Conservation (phyloP, 2,888 invertebrate species). For the Limnephilus rhombicus region DNA sequence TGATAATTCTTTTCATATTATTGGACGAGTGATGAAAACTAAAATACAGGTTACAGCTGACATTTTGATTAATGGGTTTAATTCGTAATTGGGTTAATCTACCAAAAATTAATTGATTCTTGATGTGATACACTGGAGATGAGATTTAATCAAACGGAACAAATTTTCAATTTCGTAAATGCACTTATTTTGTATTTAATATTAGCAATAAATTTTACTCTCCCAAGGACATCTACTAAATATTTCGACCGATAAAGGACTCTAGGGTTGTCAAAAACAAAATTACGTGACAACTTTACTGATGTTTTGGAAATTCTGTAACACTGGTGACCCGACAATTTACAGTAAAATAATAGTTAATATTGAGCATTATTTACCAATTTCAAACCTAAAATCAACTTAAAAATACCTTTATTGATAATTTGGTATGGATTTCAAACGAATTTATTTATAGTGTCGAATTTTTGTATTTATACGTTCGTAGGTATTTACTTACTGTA, state of each 20-base stretch:
- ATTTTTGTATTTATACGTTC: no score
- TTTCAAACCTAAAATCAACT: no score
- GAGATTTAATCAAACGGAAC: background rate
- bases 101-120: background rate
- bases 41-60: background rate
- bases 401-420: no score
- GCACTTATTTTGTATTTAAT: background rate
- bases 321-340: no score
- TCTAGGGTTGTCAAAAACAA: background rate
- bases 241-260: background rate
- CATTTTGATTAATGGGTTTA: background rate
- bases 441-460: no score
- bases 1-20: background rate
- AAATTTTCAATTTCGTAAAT: no score
- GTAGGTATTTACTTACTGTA: no score
- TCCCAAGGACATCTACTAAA: background rate
- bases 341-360: no score
- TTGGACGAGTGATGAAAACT: background rate
- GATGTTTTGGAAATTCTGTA: no score
- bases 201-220: background rate
- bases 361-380: no score
- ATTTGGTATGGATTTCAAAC: no score
- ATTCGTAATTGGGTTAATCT: background rate
- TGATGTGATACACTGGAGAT: background rate
- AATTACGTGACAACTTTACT: no score